phyloP scores from a whole-genome alignment of 2,888 invertebrate genomes.

The Vandiemenella viatica region DNA sequence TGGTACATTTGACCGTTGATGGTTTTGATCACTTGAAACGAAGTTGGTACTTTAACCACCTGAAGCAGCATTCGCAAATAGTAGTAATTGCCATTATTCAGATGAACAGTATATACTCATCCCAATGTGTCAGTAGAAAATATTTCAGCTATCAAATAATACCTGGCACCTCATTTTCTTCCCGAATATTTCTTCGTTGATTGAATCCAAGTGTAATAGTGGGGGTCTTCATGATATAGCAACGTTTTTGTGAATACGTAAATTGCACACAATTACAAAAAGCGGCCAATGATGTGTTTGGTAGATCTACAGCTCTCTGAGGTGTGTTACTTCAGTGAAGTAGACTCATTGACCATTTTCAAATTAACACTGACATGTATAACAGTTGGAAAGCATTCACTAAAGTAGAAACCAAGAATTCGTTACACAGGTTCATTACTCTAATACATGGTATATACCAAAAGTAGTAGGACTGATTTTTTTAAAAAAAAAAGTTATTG shows the following conservation, averaged over 20 bases:
- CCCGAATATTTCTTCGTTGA: neutral
- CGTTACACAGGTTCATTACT: too few relatives aligned
- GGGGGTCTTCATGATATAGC: neutral
- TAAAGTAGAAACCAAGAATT: too few relatives aligned
- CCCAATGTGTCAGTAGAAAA: neutral
- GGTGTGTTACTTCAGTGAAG: too few relatives aligned
- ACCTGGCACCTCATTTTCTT: neutral
- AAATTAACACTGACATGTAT: too few relatives aligned
- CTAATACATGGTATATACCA: too few relatives aligned
- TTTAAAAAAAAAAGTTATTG: too few relatives aligned
- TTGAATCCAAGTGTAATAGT: neutral
- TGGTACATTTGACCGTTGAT: neutral
- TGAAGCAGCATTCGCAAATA: neutral
- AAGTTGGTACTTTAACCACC: neutral
- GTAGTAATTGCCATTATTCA: neutral
- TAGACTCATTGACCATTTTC: too few relatives aligned
- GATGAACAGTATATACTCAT: neutral
- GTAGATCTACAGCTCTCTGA: too few relatives aligned
- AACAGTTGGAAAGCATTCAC: too few relatives aligned
- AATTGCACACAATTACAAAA: neutral
- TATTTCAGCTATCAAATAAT: neutral
- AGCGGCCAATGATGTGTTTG: too few relatives aligned
- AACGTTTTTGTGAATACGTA: neutral
- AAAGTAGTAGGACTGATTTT: too few relatives aligned
- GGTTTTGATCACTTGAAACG: neutral